Base-by-base conservation (phyloP, 2,113 vertebrate genomes). In the Halichoeres trimaculatus region DNA sequence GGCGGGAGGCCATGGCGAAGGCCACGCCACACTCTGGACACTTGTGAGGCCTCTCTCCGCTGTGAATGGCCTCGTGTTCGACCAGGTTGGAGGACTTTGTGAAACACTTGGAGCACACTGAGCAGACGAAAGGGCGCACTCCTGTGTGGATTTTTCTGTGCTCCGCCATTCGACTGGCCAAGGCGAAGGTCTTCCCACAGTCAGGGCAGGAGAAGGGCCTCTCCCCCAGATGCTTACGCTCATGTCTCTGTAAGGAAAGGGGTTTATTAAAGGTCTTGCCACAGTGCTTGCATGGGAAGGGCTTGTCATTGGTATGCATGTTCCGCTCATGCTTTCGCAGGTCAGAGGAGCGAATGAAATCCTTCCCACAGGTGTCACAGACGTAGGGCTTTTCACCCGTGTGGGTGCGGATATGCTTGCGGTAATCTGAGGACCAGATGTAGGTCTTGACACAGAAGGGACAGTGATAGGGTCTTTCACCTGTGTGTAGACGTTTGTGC, bases 241-340 rank as follows among this genome's bases (percentile, higher is more conserved):
- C 94, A 19, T 96, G 95, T 14, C 95, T 93, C 68, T 94, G 93
- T 57, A 96, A 86, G 8, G 95, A 93, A 0, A 95, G 92, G 3
- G 94, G 94, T 52, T 94, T 95, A 60, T 95, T 95, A 84, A 96
- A 96, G 88, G 94, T 95, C 76, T 94, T 93, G 43, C 88, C 94
- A 0, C 95, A 96, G 22, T 94, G 89, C 0, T 78, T 77, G 82
- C 95, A 96, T 1, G 92, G 94, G 83, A 92, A 96, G 14, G 95
- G 95, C 67, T 95, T 94, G 69, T 95, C 83, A 1, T 95, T 95
- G 70, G 90, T 91, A 77, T 96, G 95, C 88, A 93, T 92, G 90
- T 94, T 95, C 63, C 93, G 86, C 65, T 95, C 93, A 3, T 95
- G 94, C 53, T 95, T 95, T 13, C 91, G 85, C 71, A 95, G 82